A percentile compares a stretch with the other conserved stretches of the same genome.
Evolutionary conservation across 2,113 vertebrate species (phyloP).

Genomic region (Platysternon megacephalum): DNA sequence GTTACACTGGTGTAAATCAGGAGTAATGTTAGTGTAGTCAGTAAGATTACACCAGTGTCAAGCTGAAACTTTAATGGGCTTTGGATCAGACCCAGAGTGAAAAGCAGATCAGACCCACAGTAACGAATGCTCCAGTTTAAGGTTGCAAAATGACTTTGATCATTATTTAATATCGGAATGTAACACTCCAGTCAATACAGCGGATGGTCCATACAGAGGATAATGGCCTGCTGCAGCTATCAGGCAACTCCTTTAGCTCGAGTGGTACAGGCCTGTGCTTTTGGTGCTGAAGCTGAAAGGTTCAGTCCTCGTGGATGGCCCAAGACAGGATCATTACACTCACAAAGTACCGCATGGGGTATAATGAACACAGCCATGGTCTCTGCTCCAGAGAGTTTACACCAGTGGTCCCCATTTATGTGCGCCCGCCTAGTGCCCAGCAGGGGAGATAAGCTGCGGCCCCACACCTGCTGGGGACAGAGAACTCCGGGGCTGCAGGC

Average conservation of each 20-base stretch:
- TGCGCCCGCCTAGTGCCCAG: no score
- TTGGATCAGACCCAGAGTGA: background rate
- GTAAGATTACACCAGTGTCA: background rate
- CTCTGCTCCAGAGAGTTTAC: no score
- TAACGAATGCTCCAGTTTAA: background rate
- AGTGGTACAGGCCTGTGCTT: background rate
- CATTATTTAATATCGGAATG: background rate
- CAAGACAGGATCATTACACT: no score
- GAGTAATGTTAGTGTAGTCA: background rate
- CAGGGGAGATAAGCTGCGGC: no score
- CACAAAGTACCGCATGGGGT: no score
- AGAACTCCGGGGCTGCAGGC: no score
- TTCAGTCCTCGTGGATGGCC: no score
- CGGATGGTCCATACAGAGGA: background rate
- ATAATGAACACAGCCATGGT: no score
- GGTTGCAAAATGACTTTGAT: background rate
- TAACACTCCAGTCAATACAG: background rate
- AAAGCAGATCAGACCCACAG: background rate
- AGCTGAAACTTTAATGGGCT: background rate
- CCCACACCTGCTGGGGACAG: no score
- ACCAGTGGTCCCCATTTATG: no score
- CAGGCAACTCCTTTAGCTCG: background rate
- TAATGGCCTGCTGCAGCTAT: background rate
- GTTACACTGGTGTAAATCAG: background rate
- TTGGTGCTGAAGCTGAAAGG: background rate